These are phyloP conservation scores for Aselliscus stoliczkanus DNA, from an alignment of 2,797 vertebrate genomes.

Conservation along the genomic window DNA sequence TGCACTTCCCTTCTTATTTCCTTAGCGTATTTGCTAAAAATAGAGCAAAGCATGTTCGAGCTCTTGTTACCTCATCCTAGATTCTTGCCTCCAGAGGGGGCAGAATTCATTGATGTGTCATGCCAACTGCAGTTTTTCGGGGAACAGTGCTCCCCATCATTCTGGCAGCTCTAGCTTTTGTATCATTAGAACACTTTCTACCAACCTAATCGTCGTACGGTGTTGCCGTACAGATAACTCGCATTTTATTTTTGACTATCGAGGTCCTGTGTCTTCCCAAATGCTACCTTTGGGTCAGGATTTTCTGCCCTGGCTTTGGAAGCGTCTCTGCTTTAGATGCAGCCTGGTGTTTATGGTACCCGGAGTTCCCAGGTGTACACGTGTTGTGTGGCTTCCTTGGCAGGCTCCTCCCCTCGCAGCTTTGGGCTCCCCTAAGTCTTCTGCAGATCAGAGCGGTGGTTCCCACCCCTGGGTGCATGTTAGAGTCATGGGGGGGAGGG, in stretches of 20 bases:
- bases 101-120: not conserved
- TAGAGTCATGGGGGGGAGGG: too few relatives aligned
- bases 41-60: not conserved
- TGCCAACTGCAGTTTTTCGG: not conserved
- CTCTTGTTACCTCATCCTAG: not conserved
- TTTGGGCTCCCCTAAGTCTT: not conserved
- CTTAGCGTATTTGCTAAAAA: not conserved
- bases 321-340: not conserved
- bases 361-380: not conserved
- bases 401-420: not conserved
- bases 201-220: fast-evolving
- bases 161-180: not conserved
- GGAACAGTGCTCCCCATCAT: not conserved
- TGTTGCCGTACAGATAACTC: not conserved
- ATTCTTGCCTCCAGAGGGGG: not conserved
- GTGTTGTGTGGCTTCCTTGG: not conserved
- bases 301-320: not conserved
- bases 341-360: not conserved
- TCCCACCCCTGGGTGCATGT: not conserved
- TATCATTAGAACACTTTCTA: fast-evolving
- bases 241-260: not conserved
- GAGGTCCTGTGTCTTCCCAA: not conserved
- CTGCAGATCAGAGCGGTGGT: not conserved
- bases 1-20: not conserved
- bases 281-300: not conserved